Evolutionary conservation across 2,888 invertebrate species (phyloP), one percentile per base, ranked within the genome.

Genomic region (Oligia latruncula): DNA sequence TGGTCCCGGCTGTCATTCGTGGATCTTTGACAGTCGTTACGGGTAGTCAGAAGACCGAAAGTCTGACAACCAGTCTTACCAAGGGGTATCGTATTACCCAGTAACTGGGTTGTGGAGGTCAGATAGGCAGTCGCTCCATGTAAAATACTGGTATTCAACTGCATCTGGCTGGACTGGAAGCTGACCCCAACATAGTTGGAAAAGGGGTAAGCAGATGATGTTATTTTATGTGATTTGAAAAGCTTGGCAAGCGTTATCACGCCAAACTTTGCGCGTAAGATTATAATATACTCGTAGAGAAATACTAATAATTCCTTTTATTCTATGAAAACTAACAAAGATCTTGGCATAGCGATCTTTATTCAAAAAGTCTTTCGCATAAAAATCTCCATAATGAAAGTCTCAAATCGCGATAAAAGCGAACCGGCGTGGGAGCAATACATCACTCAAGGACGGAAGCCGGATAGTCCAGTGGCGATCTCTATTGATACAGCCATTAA

Each of bases 401-500:
- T 84, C 80, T 86, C 71, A 68, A 81, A 85, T 85, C 84, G 70
- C 78, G 88, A 88, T 88, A 86, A 81, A 77, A 74, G 74, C 76
- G 75, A 75, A 46, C 88, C 60, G 72, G 80, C 74, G 82, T 77
- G 77, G 82, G 79, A 84, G 91, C 87, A 90, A 94, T 94, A 92
- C 89, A 93, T 94, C 93, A 93, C 78, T 71, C 82, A 71, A 78
- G 72, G 89, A 89, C 85, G 85, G 80, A 77, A 83, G 88, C 81
- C 80, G 86, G 87, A 82, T 90, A 87, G 89, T 90, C 90, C 90
- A 90, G 90, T 90, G 90, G 90, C 91, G 90, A 92, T 92, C 92
- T 91, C 90, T 91, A 92, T 92, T 92, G 93, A 92, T 91, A 90
- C 88, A 85, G 84, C 83, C 93, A 94, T 95, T 94, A 93, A 95